Percentiles rank a stretch among this genome's conserved stretches.
These are phyloP conservation scores for Melipona beecheii DNA, from an alignment of 2,888 invertebrate genomes.

Conservation along the genomic window DNA sequence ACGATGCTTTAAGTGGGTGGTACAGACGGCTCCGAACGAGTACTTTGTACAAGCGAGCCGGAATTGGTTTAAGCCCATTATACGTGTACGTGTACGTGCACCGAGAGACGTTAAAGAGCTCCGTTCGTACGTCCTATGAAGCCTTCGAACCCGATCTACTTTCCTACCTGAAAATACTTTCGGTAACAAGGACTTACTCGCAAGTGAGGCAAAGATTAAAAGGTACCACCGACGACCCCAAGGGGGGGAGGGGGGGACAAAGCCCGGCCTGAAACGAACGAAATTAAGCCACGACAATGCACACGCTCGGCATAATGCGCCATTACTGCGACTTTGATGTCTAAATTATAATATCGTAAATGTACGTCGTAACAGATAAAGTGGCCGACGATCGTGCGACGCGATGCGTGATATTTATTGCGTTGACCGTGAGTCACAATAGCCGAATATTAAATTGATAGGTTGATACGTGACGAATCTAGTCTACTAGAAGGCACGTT, in stretches of 20 bases:
- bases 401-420: neutral
- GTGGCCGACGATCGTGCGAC: neutral
- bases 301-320: slow-evolving; percentile 10
- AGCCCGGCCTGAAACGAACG: neutral
- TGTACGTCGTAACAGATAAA: neutral
- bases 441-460: neutral
- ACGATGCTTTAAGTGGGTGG: slow-evolving; percentile 73
- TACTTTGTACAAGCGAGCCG: slow-evolving; percentile 70
- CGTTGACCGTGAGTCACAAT: neutral
- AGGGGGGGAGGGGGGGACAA: neutral
- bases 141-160: slow-evolving; percentile 48
- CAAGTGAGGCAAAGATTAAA: slow-evolving; percentile 18
- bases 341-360: slow-evolving; percentile 5
- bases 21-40: slow-evolving; percentile 73
- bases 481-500: no score
- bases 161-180: slow-evolving; percentile 41
- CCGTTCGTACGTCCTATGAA: slow-evolving; percentile 37
- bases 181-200: slow-evolving; percentile 6
- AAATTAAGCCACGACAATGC: slow-evolving; percentile 12
- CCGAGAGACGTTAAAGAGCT: slow-evolving; percentile 56
- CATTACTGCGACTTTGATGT: slow-evolving; percentile 12
- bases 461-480: neutral
- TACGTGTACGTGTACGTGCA: slow-evolving; percentile 58
- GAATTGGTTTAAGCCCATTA: slow-evolving; percentile 74
- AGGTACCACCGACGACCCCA: neutral